Conservation (phyloP, 2,797 vertebrate species). For the Poecile montanus region DNA sequence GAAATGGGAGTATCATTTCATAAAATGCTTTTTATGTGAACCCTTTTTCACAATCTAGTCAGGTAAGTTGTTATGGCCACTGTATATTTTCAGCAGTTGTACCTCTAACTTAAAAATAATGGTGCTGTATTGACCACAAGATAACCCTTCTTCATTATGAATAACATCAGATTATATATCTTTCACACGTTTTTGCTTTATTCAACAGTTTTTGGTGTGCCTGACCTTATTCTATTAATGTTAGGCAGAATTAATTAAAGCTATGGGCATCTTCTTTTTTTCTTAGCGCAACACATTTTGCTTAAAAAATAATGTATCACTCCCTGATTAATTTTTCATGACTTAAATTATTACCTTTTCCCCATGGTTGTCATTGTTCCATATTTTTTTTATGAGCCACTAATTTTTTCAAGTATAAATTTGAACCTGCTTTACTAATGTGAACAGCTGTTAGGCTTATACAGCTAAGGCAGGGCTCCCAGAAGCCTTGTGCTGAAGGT, state of each 20-base stretch:
- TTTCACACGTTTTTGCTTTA: constrained; percentile 75
- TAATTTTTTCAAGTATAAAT: constrained; percentile 75
- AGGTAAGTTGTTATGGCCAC: constrained; percentile 52
- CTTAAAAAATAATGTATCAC: constrained; percentile 71
- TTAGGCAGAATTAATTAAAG: constrained; percentile 77
- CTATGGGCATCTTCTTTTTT: constrained; percentile 20
- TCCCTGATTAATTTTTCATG: constrained; percentile 74
- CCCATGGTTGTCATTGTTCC: constrained; percentile 67
- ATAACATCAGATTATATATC: constrained; percentile 72
- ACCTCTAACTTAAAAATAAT: constrained; percentile 77
- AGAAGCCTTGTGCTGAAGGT: constrained; percentile 28
- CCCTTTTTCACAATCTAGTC: constrained; percentile 35
- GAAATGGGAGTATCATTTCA: constrained; percentile 46
- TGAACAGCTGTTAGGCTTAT: constrained; percentile 67
- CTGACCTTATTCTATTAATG: constrained; percentile 75
- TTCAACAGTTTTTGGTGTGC: constrained; percentile 76
- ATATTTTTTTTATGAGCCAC: constrained; percentile 70
- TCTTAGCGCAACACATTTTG: constrained; percentile 63
- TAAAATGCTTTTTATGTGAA: constrained; percentile 62
- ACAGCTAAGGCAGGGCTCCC: constrained; percentile 9
- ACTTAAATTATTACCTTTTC: constrained; percentile 71
- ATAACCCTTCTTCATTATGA: constrained; percentile 75
- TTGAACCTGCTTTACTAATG: constrained; percentile 65
- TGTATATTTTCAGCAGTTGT: constrained; percentile 66
- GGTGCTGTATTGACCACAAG: constrained; percentile 70